phyloP scores from a whole-genome alignment of 2,888 invertebrate genomes.

The Cyclophora punctaria region DNA sequence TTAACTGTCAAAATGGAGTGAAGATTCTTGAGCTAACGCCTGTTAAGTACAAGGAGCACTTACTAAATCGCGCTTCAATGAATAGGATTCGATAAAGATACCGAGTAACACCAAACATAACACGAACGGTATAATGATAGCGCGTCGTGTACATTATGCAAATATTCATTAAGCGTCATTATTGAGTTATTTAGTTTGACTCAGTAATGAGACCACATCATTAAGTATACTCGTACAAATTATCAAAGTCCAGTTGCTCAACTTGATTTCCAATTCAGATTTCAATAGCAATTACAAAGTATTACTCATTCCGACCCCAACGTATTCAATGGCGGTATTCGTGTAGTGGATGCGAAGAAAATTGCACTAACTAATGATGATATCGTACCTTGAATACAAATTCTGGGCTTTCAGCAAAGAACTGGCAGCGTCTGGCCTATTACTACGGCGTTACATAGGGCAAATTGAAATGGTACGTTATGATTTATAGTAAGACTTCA shows the following conservation, averaged over 20 bases:
- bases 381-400: constrained; percentile 70
- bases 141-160: constrained; percentile 32
- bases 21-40: constrained; percentile 33
- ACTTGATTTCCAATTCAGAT: constrained; percentile 47
- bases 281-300: constrained; percentile 54
- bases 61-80: constrained; percentile 36
- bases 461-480: constrained; percentile 66
- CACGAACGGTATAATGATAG: constrained; percentile 28
- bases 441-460: constrained; percentile 55
- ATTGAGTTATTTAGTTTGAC: constrained; percentile 27
- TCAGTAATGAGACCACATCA: constrained; percentile 40
- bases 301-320: constrained; percentile 53
- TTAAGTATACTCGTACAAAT: constrained; percentile 35
- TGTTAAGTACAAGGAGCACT: constrained; percentile 34
- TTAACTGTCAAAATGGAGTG: constrained; percentile 45
- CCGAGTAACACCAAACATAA: constrained; percentile 23
- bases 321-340: constrained; percentile 48
- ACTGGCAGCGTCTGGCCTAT: constrained; percentile 52
- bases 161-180: constrained; percentile 31
- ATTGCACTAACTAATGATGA: constrained; percentile 70
- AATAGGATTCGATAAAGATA: constrained; percentile 31
- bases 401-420: constrained; percentile 61
- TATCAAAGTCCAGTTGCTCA: constrained; percentile 39
- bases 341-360: constrained; percentile 63
- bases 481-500: constrained; percentile 67